Base-by-base conservation (phyloP, 2,113 vertebrate species). In the Amphiprion percula region DNA sequence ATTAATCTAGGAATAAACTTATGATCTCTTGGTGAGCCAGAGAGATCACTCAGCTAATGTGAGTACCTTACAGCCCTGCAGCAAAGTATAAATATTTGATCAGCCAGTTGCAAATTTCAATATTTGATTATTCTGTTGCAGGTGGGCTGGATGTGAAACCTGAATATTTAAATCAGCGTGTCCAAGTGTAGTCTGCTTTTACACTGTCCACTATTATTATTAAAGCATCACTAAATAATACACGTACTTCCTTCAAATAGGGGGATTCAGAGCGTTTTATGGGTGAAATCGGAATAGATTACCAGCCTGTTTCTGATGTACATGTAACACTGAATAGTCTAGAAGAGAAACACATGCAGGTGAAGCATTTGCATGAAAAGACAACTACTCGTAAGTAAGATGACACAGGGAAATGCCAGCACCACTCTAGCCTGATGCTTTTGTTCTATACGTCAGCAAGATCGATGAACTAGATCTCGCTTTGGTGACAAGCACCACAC, bases 61-160 rank as follows among this genome's bases (percentile, higher is more conserved):
- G 80, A 87, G 80, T 74, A 83, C 83, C 66, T 84, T 61, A 68
- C 65, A 80, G 79, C 81, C 88, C 84, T 23, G 47, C 65, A 82
- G 90, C 73, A 49, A 53, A 80, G 56, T 39, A 79, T 91, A 68
- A 89, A 91, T 91, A 87, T 90, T 90, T 90, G 56, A 92, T 87
- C 37, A 68, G 68, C 75, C 59, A 67, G 83, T 90, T 85, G 79
- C 81, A 78, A 67, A 80, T 82, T 82, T 92, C 28, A 89, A 90
- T 91, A 89, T 91, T 92, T 86, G 44, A 92, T 84, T 64, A 79
- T 56, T 69, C 77, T 85, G 82, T 83, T 85, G 80, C 64, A 70
- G 84, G 80, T 86, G 71, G 68, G 49, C 52, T 68, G 7, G 37
- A 66, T 75, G 70, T 64, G 26, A 74, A 80, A 68, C 77, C 46